Evolutionary conservation across 2,888 invertebrate genomes (phyloP).

Genomic region (Pteria penguin): DNA sequence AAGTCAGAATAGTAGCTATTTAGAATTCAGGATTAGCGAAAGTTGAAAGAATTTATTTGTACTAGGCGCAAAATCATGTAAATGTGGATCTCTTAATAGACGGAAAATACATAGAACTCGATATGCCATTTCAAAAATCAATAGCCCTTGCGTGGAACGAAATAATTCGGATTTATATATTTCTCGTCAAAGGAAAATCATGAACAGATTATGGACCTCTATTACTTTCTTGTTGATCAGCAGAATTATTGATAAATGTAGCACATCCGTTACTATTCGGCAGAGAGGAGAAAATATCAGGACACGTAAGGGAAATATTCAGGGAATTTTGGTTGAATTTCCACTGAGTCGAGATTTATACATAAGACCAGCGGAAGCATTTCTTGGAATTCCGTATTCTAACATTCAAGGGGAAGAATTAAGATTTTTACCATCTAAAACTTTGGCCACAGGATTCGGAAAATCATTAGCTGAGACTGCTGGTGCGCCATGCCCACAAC

Average conservation of each 20-base stretch:
- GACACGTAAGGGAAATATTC: neutral
- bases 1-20: neutral
- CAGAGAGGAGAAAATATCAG: neutral
- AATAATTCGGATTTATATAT: neutral
- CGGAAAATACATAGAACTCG: too few species aligned
- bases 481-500: neutral
- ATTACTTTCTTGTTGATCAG: neutral
- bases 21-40: neutral
- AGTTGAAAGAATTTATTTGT: neutral
- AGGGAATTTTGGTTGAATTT: neutral
- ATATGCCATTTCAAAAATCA: neutral
- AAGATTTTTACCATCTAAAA: neutral
- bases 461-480: neutral
- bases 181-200: neutral
- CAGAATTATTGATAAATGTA: neutral
- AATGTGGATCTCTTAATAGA: too few species aligned
- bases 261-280: neutral
- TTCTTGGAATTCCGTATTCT: neutral
- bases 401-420: neutral
- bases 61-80: too few species aligned
- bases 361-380: neutral
- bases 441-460: neutral
- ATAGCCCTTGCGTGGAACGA: neutral
- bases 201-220: neutral
- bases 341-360: neutral